These are phyloP conservation scores for Lithophane leautieri DNA, from an alignment of 2,888 invertebrate genomes.

Conservation along the genomic window DNA sequence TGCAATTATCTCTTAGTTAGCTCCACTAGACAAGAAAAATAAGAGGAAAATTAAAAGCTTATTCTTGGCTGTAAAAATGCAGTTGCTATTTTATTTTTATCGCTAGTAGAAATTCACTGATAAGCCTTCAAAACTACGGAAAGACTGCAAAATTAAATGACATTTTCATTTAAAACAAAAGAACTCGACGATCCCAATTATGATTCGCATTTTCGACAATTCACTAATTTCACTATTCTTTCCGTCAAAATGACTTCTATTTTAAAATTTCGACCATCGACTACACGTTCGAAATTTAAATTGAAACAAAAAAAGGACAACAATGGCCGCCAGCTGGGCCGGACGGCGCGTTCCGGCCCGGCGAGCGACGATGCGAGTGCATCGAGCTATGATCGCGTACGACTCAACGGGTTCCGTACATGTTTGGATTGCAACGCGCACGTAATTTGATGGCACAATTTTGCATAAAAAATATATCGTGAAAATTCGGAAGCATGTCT, in stretches of 20 bases:
- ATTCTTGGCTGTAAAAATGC: constrained; percentile 15
- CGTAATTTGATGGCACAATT: constrained; percentile 55
- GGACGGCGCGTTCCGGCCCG: constrained; percentile 76
- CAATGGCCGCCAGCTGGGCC: constrained; percentile 70
- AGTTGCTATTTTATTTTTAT: constrained; percentile 20
- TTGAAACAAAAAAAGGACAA: constrained; percentile 57
- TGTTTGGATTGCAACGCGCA: constrained; percentile 52
- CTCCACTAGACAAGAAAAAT: constrained; percentile 26
- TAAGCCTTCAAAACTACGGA: not conserved
- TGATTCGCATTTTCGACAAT: constrained; percentile 31
- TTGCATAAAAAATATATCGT: constrained; percentile 33
- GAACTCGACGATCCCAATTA: constrained; percentile 23
- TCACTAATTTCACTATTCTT: constrained; percentile 51
- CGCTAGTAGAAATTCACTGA: not conserved
- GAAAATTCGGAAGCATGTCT: constrained; percentile 14
- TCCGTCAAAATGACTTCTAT: constrained; percentile 47
- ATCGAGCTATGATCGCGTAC: constrained; percentile 71
- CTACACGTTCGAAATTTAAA: constrained; percentile 66
- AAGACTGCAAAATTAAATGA: not conserved
- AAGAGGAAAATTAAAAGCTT: constrained; percentile 26
- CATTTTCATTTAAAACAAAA: constrained; percentile 23
- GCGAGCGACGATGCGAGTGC: constrained; percentile 75
- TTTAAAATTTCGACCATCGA: constrained; percentile 62
- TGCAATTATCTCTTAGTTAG: constrained; percentile 46
- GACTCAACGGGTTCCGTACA: constrained; percentile 56